Base-by-base conservation (phyloP, 2,113 vertebrate genomes). In the Ondatra zibethicus region DNA sequence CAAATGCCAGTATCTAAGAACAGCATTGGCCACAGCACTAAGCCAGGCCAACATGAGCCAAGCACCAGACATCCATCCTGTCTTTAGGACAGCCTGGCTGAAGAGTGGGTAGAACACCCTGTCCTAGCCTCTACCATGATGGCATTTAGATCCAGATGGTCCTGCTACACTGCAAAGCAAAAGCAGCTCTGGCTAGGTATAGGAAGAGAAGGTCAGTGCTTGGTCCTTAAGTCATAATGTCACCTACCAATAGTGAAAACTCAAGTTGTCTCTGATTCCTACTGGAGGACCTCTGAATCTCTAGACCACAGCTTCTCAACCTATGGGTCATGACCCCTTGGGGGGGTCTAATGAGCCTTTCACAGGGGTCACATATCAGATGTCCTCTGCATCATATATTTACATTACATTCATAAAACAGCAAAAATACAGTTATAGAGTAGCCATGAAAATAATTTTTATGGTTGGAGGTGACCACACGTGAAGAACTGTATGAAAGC, bases 291-390 rank as follows among this genome's bases (percentile, higher is more conserved):
- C 16, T 23, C 47, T n/a, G 42, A 21, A 88, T 17, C 21, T 96
- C 96, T 52, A 98, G 99, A 98, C 98, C 58, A 89, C 25, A 19
- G 45, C 33, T 52, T 81, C 10, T 23, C 19, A 81, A 58, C 21
- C 21, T n/a, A 3, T 82, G 80, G 36, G 50, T 55, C 33, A 1
- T 6, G 47, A 36, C 77, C 33, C 77, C 33, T 80, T 80, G 47
- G 77, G 76, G 77, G 19, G 19, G 50, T n/a, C 33, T 36, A 36
- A 36, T 80, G 77, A 12, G 33, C 33, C 31, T 55, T 80, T 81
- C 52, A n/a, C 50, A 23, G 33, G 33, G 9, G 10, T 81, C 33
- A 55, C 78, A 81, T 55, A 36, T 81, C 50, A 81, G 50, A 55
- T 81, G 11, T 55, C 50, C 77, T 55, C 19, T 21, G 2, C 55